These are phyloP conservation scores for Tragopan temminckii DNA, from an alignment of 2,797 vertebrate species.

Conservation along the genomic window DNA sequence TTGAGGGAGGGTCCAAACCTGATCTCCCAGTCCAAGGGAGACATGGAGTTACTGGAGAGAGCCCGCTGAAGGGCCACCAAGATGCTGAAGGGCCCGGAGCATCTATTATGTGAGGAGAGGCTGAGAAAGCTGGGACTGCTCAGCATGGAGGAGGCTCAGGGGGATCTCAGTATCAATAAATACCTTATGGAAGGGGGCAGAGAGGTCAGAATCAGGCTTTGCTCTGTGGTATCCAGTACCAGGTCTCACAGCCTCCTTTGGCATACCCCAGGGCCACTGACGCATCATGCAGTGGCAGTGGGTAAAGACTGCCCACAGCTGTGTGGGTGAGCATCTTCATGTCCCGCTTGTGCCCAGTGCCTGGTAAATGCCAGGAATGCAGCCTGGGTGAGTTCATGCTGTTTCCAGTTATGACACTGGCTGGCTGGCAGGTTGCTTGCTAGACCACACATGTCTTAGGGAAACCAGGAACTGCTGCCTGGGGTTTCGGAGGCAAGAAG, in stretches of 20 bases:
- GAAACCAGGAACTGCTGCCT: not conserved
- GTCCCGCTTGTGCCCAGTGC: rapidly evolving
- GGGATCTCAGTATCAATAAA: not conserved
- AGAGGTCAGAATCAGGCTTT: not conserved
- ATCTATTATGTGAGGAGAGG: not conserved
- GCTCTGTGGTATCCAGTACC: not conserved
- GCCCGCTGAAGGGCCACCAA: not conserved
- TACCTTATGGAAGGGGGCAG: not conserved
- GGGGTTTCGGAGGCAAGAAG: not conserved
- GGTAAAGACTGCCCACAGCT: rapidly evolving
- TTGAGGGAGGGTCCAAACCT: not conserved
- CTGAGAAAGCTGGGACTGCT: not conserved
- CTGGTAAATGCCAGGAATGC: rapidly evolving
- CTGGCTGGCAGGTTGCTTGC: not conserved
- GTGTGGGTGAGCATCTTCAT: rapidly evolving
- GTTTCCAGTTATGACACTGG: not conserved
- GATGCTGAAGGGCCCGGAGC: not conserved
- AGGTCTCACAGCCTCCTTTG: not conserved
- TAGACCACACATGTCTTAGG: not conserved
- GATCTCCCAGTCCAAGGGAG: not conserved
- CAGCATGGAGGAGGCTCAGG: not conserved
- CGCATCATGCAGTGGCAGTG: not conserved
- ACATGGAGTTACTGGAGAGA: not conserved
- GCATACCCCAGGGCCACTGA: not conserved
- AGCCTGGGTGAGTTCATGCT: not conserved